Percentiles rank a stretch among this genome's conserved stretches.
These are phyloP conservation scores for Anguilla anguilla DNA, from an alignment of 2,797 vertebrate genomes.

Conservation along the genomic window DNA sequence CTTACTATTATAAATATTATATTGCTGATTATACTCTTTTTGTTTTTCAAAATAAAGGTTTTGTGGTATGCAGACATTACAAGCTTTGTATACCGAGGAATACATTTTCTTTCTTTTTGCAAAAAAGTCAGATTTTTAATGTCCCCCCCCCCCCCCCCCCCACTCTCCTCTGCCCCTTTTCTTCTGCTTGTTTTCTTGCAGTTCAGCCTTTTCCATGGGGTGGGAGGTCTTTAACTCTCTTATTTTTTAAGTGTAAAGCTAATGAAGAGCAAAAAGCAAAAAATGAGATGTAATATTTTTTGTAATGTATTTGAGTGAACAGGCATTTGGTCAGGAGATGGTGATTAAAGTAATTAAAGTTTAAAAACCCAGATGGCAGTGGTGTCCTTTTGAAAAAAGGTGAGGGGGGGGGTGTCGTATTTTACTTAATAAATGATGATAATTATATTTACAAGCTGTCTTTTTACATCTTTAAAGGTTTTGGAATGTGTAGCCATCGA, in stretches of 20 bases:
- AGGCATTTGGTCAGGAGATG: slow-evolving; percentile 40
- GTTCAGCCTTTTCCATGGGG: slow-evolving; percentile 9
- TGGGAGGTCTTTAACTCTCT: slow-evolving; percentile 65
- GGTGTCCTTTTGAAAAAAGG: slow-evolving; percentile 55
- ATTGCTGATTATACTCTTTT: slow-evolving; percentile 36
- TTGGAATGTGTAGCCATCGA: neutral
- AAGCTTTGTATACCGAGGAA: slow-evolving; percentile 42
- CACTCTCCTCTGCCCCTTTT: slow-evolving; percentile 38
- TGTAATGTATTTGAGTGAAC: slow-evolving; percentile 64
- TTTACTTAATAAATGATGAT: slow-evolving; percentile 98
- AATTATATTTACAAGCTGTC: slow-evolving; percentile 80
- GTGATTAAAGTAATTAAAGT: slow-evolving; percentile 31
- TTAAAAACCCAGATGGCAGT: slow-evolving; percentile 45
- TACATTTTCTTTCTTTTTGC: slow-evolving; percentile 36
- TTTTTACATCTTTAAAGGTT: slow-evolving; percentile 69
- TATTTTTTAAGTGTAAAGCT: slow-evolving; percentile 74
- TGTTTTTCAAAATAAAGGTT: slow-evolving; percentile 36
- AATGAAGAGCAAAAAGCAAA: slow-evolving; percentile 50
- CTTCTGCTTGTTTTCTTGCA: slow-evolving; percentile 39
- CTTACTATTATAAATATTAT: slow-evolving; percentile 42
- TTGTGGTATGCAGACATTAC: slow-evolving; percentile 47
- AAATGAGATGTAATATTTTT: slow-evolving; percentile 77
- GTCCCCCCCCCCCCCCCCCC: slow-evolving; percentile 54
- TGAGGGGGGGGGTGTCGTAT: slow-evolving; percentile 84
- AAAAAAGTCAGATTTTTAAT: slow-evolving; percentile 46